Conservation (phyloP, 1,140 invertebrate species). For the Contarinia nasturtii region DNA sequence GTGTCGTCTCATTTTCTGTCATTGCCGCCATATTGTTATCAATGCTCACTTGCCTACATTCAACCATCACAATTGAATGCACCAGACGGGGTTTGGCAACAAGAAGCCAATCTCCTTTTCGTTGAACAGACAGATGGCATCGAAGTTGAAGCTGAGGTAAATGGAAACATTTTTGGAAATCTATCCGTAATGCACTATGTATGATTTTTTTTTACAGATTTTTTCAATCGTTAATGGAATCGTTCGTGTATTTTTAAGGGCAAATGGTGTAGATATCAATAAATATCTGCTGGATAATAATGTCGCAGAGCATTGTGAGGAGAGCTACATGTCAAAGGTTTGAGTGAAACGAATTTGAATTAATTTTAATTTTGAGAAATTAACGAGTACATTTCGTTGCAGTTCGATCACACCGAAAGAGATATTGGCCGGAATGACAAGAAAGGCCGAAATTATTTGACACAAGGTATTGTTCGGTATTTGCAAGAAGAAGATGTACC, state of each 20-base stretch:
- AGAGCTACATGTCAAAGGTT: constrained; percentile 55
- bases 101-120: constrained; percentile 32
- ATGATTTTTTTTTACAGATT: constrained; percentile 39
- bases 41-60: constrained; percentile 46
- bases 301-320: constrained; percentile 43
- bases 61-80: constrained; percentile 36
- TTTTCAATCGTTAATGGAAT: constrained; percentile 60
- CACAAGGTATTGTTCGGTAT: too few relatives aligned
- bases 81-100: constrained; percentile 34
- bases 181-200: too few relatives aligned
- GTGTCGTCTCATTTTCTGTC: too few relatives aligned
- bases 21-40: constrained; percentile 40
- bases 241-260: constrained; percentile 36
- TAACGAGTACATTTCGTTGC: too few relatives aligned
- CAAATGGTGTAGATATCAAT: constrained; percentile 32
- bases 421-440: too few relatives aligned
- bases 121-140: constrained; percentile 6
- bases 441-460: too few relatives aligned
- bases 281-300: constrained; percentile 34
- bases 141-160: too few relatives aligned
- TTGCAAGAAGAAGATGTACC: too few relatives aligned
- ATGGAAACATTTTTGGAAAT: too few relatives aligned
- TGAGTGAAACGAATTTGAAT: too few relatives aligned
- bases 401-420: too few relatives aligned
- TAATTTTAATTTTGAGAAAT: too few relatives aligned